Evolutionary conservation across 1,140 invertebrate species (phyloP).

Genomic region (Zaprionus inermis): DNA sequence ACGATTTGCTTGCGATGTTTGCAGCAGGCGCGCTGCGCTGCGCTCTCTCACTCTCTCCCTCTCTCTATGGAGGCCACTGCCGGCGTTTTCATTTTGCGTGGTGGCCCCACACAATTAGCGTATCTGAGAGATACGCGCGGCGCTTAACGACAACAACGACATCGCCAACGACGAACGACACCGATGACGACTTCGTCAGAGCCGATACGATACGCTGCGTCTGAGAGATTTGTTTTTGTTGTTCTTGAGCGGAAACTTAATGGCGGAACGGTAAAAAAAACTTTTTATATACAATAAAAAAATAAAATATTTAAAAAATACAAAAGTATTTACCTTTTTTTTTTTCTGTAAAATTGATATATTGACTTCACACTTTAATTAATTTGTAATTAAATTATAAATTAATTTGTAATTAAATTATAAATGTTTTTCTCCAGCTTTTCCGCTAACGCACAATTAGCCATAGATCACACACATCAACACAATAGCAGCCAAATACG

Average conservation of each 20-base stretch:
- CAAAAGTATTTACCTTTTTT: too few relatives aligned
- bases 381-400: conserved; percentile 1
- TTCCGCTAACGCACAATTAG: conserved; percentile 10
- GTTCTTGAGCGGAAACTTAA: conserved; percentile 68
- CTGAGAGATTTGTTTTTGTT: conserved; percentile 44
- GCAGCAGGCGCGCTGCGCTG: conserved; percentile 3
- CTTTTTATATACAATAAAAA: background rate
- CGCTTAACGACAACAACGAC: conserved; percentile 66
- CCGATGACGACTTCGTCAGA: conserved; percentile 37
- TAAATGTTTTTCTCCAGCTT: conserved; percentile 7
- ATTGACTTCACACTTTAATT: too few relatives aligned
- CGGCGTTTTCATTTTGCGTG: conserved; percentile 59
- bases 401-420: background rate
- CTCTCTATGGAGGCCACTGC: conserved; percentile 46
- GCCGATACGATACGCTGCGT: conserved; percentile 30
- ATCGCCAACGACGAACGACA: conserved; percentile 43
- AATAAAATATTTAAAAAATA: background rate
- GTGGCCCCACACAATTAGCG: conserved; percentile 54
- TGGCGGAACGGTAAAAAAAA: conserved; percentile 39
- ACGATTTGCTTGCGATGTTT: conserved; percentile 38
- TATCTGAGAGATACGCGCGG: conserved; percentile 52
- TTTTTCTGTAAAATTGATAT: too few relatives aligned
- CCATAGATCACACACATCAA: conserved; percentile 13
- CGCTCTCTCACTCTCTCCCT: conserved; percentile 8
- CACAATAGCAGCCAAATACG: conserved; percentile 38